Percentiles rank a stretch among this genome's conserved stretches.
Evolutionary conservation across 1,140 invertebrate genomes (phyloP).

Genomic region (Drosophila busckii): DNA sequence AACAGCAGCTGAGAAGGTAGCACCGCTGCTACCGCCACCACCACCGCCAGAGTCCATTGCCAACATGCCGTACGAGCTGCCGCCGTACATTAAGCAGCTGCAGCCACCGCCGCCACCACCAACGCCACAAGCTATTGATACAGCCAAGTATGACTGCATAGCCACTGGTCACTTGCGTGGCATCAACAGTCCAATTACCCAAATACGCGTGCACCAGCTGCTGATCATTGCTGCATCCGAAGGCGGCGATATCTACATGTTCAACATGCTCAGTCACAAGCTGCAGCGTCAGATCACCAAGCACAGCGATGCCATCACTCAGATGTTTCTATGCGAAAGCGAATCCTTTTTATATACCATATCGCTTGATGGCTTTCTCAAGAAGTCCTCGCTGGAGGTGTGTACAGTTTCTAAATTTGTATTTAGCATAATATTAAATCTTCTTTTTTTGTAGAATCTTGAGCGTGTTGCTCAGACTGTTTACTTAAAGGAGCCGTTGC

Average conservation of each 20-base stretch:
- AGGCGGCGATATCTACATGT: conserved; percentile 81
- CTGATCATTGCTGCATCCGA: conserved; percentile 79
- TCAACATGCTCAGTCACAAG: conserved; percentile 78
- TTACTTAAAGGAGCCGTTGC: conserved; percentile 66
- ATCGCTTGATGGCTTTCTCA: conserved; percentile 69
- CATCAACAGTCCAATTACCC: conserved; percentile 54
- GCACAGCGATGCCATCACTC: conserved; percentile 71
- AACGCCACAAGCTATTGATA: background rate
- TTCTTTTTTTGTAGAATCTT: conserved; percentile 46
- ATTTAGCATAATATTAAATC: background rate
- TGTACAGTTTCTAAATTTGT: background rate
- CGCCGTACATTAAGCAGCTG: conserved; percentile 2
- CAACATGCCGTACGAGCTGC: conserved; percentile 31
- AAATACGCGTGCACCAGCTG: conserved; percentile 50
- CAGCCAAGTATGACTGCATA: conserved; percentile 14
- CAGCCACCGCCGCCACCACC: conserved; percentile 5
- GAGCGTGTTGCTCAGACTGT: conserved; percentile 56
- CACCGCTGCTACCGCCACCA: conserved; percentile 50
- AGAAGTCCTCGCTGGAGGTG: conserved; percentile 65
- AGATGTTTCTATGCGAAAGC: conserved; percentile 55
- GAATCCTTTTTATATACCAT: conserved; percentile 58
- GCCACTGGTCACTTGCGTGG: conserved; percentile 39
- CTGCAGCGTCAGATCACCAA: conserved; percentile 79
- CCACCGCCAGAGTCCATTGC: conserved; percentile 39
- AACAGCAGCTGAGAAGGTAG: conserved; percentile 39